These are phyloP conservation scores for Stenoptilia bipunctidactyla DNA, from an alignment of 2,888 invertebrate genomes.

Conservation along the genomic window DNA sequence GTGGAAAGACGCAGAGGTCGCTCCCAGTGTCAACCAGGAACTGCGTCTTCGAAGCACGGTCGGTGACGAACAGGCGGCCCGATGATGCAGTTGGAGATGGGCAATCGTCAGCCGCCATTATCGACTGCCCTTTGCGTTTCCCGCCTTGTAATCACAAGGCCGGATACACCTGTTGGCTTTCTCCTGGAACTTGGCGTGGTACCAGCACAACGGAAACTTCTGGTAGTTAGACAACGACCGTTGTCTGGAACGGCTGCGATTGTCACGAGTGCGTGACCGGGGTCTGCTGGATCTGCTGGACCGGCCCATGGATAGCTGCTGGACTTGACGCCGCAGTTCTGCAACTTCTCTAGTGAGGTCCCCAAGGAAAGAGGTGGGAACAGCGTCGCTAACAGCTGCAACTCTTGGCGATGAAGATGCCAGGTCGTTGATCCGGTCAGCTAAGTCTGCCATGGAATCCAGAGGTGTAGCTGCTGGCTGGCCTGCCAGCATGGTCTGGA, in stretches of 20 bases:
- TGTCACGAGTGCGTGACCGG: neutral
- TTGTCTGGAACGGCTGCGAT: neutral
- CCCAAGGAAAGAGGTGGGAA: too few species aligned
- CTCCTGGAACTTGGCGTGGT: neutral
- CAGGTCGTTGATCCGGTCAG: too few species aligned
- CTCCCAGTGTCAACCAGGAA: slow-evolving; percentile 5
- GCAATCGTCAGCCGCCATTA: slow-evolving; percentile 10
- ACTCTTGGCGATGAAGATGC: too few species aligned
- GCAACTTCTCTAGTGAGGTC: too few species aligned
- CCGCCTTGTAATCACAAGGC: slow-evolving; percentile 5
- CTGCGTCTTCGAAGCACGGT: slow-evolving; percentile 6
- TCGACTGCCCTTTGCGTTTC: slow-evolving; percentile 7
- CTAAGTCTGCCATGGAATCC: too few species aligned
- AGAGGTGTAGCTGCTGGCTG: too few species aligned
- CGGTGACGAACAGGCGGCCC: slow-evolving; percentile 10
- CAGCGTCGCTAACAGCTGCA: too few species aligned
- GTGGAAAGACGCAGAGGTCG: slow-evolving; percentile 13
- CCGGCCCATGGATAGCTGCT: too few species aligned
- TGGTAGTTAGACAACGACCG: neutral
- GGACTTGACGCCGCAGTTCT: too few species aligned
- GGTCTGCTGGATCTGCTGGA: too few species aligned
- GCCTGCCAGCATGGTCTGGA: too few species aligned
- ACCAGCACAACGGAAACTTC: neutral
- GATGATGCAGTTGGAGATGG: slow-evolving; percentile 2
- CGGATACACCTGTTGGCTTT: neutral